Base-by-base conservation (phyloP, 2,888 invertebrate species). In the Phortica okadai region DNA sequence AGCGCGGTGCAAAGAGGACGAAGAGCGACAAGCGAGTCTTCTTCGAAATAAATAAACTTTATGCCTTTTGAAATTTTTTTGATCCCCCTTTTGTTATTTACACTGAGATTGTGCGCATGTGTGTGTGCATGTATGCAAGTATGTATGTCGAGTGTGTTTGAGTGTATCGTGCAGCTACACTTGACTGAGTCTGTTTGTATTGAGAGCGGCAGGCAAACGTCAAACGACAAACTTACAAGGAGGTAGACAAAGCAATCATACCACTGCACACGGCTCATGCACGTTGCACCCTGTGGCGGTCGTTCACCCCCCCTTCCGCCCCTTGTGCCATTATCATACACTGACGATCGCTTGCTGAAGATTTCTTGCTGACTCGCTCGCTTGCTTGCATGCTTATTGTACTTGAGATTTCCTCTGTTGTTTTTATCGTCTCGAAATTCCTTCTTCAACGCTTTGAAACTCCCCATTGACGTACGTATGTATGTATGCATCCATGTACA, bases 241-340 rank as follows among this genome's bases (percentile, higher is more conserved):
- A 70, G 45, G 72, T 56, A 50, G 70, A 72, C 75, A 75, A 75
- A 11, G 62, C 14, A n/a, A 33, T 66, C 16, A 11, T 16, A 42
- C 66, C 33, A 66, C n/a, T 66, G 66, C 66, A 44, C 42, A 72
- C 21, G 45, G 50, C 21, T 70, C 69, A 64, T 54, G 73, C 73
- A n/a, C 21, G 80, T 83, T 85, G 85, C 85, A 87, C 85, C 85
- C 85, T 85, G 86, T 85, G 85, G 85, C 85, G 85, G 85, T 78
- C 84, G 87, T 62, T 62, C 62, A 62, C 62, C 25, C 25, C 25
- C 25, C 21, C 62, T 16, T 10, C 25, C 62, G 7, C 62, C 78
- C 83, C 58, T 77, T 73, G 10, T 44, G n/a, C 33, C 72, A 16
- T 10, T 50, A 42, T 41, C 66, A 66, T n/a, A 33, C 41, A 41